Evolutionary conservation across 2,797 vertebrate species (phyloP).

Genomic region (Yasuhikotakia modesta): DNA sequence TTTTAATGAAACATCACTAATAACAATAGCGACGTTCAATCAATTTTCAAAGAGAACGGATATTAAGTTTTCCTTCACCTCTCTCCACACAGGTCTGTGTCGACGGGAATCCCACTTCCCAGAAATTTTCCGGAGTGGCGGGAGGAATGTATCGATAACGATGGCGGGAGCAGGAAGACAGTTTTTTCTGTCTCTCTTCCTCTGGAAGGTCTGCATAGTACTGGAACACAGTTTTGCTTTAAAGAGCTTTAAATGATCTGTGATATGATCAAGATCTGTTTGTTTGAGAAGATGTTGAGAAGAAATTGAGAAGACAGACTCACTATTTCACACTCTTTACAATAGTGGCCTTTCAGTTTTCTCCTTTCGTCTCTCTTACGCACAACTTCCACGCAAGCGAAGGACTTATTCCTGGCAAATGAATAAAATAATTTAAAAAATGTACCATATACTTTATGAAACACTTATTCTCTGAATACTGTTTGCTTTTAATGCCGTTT

Average conservation of each 20-base stretch:
- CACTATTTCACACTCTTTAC: slow-evolving; percentile 92
- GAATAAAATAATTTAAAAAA: not conserved
- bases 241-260: not conserved
- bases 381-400: slow-evolving; percentile 89
- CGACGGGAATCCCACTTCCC: slow-evolving; percentile 97
- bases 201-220: slow-evolving; percentile 91
- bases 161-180: slow-evolving; percentile 91
- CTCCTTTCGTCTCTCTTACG: slow-evolving; percentile 93
- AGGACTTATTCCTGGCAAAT: slow-evolving; percentile 68
- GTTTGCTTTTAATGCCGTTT: too few species aligned
- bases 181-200: slow-evolving; percentile 86
- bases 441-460: not conserved
- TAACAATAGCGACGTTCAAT: too few species aligned
- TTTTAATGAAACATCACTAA: not conserved
- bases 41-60: not conserved
- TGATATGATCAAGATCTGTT: not conserved
- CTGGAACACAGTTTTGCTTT: slow-evolving; percentile 66
- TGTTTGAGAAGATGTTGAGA: not conserved
- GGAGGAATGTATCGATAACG: slow-evolving; percentile 90
- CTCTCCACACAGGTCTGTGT: slow-evolving; percentile 93
- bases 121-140: slow-evolving; percentile 94
- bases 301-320: slow-evolving; percentile 62
- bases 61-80: slow-evolving; percentile 73
- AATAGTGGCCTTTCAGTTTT: slow-evolving; percentile 89
- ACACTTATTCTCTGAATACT: too few species aligned